Conservation (phyloP, 1,140 invertebrate genomes). For the Micrasema longulum region DNA sequence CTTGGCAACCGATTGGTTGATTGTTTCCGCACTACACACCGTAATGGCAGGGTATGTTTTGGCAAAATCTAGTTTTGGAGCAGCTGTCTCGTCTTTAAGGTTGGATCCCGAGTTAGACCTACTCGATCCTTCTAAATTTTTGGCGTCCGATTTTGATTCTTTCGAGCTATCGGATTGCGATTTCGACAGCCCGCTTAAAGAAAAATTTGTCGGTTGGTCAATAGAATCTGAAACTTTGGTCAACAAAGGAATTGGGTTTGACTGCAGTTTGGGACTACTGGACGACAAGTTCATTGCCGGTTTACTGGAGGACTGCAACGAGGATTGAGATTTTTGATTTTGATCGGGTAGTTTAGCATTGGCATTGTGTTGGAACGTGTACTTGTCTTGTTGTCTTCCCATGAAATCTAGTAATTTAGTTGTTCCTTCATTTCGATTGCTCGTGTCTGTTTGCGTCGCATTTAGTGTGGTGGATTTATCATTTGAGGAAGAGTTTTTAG, state of each 20-base stretch:
- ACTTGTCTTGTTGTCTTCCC: conserved; percentile 50
- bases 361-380: conserved; percentile 49
- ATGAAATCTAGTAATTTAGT: conserved; percentile 49
- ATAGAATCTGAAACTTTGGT: conserved; percentile 40
- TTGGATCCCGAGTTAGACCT: conserved; percentile 37
- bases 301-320: conserved; percentile 36
- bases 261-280: conserved; percentile 45
- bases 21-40: conserved; percentile 45
- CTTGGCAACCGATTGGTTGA: conserved; percentile 47
- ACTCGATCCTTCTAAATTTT: conserved; percentile 32
- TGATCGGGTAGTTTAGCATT: conserved; percentile 50
- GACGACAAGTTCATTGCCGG: conserved; percentile 39
- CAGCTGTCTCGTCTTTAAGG: conserved; percentile 37
- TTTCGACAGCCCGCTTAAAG: conserved; percentile 47
- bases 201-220: conserved; percentile 45
- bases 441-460: conserved; percentile 32
- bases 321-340: conserved; percentile 44
- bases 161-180: conserved; percentile 44
- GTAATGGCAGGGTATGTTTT: conserved; percentile 48
- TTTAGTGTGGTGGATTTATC: conserved; percentile 44
- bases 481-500: conserved; percentile 35
- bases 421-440: conserved; percentile 32
- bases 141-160: conserved; percentile 42
- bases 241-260: conserved; percentile 40
- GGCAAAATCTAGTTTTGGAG: conserved; percentile 41